Evolutionary conservation across 2,113 vertebrate genomes (phyloP), one percentile per base, ranked within the genome.

Genomic region (Vulpes lagopus): DNA sequence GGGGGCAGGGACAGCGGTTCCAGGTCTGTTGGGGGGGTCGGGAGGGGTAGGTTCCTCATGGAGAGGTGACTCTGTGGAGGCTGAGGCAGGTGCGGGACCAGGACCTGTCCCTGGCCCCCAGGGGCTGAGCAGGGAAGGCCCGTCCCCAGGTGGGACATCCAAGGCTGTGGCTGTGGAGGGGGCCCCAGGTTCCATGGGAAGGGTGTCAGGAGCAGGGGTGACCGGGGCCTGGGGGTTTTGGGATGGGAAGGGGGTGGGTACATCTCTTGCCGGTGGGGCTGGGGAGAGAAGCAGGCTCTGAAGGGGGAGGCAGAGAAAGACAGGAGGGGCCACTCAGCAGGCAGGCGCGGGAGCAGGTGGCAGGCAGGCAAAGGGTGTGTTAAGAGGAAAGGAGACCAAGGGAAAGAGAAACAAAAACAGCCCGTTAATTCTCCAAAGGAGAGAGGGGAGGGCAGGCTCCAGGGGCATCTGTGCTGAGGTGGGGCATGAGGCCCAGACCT

Each of bases 241-340:
- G 0, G 97, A n/a, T 43, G 97, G 87, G 67, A 91, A 95, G 23
- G 96, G 30, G 20, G 94, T 98, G 15, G 98, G 74, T 43, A 86
- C 23, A 82, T 98, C 97, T 97, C 89, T 97, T 64, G 98, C 93
- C n/a, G 98, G 97, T 98, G 97, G 98, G 69, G 98, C 98, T 69
- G 97, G 97, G 95, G 98, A 98, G 53, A 98, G 97, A 83, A 98
- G 98, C 22, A 96, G 97, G 43, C 96, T 98, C 99, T 99, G 96
- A 91, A 96, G 74, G 78, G 97, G 97, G 53, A 96, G 82, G 96
- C 92, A 93, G 96, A 93, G 91, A 79, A 64, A 84, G 94, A 89
- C 87, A 82, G 96, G 95, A 97, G 65, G 89, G 93, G 94, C 89
- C 90, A 30, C 97, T 96, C 97, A 96, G 96, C 96, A 92, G 95